These are phyloP conservation scores for Dasysyrphus tricinctus DNA, from an alignment of 2,888 invertebrate species.

Conservation along the genomic window DNA sequence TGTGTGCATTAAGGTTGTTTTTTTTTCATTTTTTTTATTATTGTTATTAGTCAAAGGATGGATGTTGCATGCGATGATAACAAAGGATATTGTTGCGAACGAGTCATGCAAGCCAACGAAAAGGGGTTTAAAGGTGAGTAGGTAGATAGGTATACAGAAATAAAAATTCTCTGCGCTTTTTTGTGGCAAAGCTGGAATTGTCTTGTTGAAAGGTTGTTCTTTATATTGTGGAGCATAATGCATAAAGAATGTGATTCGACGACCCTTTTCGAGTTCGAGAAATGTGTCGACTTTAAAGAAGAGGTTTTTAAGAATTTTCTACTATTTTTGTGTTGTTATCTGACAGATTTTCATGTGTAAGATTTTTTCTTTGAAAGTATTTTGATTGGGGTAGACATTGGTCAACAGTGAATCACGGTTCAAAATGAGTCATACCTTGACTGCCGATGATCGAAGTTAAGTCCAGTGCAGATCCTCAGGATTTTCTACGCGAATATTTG, in stretches of 20 bases:
- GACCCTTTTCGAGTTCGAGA: not conserved
- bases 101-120: not conserved
- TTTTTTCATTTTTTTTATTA: not conserved
- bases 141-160: not conserved
- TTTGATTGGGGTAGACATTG: no score
- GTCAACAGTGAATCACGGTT: no score
- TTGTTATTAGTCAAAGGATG: constrained; percentile 51
- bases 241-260: not conserved
- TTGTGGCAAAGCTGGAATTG: constrained; percentile 7
- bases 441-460: no score
- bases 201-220: constrained; percentile 9
- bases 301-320: not conserved
- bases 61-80: constrained; percentile 25
- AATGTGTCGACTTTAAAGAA: constrained; percentile 10
- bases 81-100: constrained; percentile 52
- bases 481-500: no score
- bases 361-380: no score
- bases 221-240: not conserved
- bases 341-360: not conserved
- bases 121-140: constrained; percentile 10
- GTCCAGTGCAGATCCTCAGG: no score
- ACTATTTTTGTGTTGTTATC: not conserved
- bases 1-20: constrained; percentile 63
- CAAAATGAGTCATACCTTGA: no score
- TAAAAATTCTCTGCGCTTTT: constrained; percentile 1